Evolutionary conservation across 2,888 invertebrate species (phyloP), one percentile per base, ranked within the genome.

Genomic region (Drosophila paranaensis): DNA sequence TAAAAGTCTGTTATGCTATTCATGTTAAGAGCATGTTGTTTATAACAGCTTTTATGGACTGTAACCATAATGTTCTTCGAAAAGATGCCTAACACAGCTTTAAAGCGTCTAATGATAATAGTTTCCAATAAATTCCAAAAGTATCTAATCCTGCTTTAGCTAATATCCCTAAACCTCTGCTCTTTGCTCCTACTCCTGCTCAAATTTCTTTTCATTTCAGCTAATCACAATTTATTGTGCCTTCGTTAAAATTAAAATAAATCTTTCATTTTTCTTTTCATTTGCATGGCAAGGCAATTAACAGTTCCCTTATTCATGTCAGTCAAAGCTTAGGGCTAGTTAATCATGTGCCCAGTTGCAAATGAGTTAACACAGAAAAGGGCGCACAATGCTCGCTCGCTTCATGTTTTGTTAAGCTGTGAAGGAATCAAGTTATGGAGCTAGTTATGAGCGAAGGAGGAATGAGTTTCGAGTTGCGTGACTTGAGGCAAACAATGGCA

Each of bases 401-500:
- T 69, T n/a, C 37, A 62, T 68, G 73, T 50, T 39, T 14, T 39
- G 37, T 64, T 70, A 74, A 81, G 66, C 74, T 81, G 76, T 70
- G 71, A 79, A 71, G 51, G 71, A 82, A 82, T 79, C 55, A 65
- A 68, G 69, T 77, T 80, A 65, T 60, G 67, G 40, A 46, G 56
- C 76, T 79, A 77, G 77, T 79, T 77, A 75, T 79, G 71, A 71
- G 81, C 77, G 13, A 3, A 16, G 33, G 33, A 65, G 67, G 64
- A 70, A 75, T 48, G 65, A 71, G 60, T 57, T 50, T 55, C 67
- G 82, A 82, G 63, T 76, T 69, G 75, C 74, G 60, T 78, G 87
- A 74, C 81, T 88, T 74, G 78, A 72, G 71, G 72, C 81, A 71
- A 86, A 81, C 80, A 83, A 75, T 65, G 66, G 60, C 37, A 8